phyloP scores from a whole-genome alignment of 2,113 vertebrate genomes.

The Eonycteris spelaea region DNA sequence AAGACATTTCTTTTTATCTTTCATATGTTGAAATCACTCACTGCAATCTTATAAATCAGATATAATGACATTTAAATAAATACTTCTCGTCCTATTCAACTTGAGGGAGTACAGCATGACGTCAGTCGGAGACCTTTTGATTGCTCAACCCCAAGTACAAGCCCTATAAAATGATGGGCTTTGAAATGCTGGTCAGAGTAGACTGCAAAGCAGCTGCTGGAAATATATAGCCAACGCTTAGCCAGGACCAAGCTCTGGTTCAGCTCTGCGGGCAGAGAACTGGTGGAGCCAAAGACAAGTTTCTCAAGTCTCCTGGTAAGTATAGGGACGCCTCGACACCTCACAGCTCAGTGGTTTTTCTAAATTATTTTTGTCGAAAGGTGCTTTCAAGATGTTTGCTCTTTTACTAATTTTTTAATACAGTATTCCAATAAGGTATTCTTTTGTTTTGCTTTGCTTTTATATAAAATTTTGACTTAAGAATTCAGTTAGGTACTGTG shows the following conservation, averaged over 20 bases:
- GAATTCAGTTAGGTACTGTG: background rate
- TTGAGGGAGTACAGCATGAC: constrained; percentile 86
- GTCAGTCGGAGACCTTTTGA: constrained; percentile 84
- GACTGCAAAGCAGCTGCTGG: constrained; percentile 71
- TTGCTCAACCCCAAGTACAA: constrained; percentile 77
- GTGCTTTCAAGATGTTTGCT: background rate
- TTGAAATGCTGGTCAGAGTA: constrained; percentile 77
- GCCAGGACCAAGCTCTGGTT: background rate
- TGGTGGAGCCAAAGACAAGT: constrained; percentile 61
- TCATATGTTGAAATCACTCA: constrained; percentile 51
- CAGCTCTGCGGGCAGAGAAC: background rate
- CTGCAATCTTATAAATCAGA: constrained; percentile 76
- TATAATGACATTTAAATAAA: constrained; percentile 76
- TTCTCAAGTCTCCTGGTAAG: constrained; percentile 11
- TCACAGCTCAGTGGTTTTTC: background rate
- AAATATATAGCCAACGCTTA: background rate
- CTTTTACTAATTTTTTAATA: background rate
- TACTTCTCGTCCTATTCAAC: constrained; percentile 77
- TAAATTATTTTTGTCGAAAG: background rate
- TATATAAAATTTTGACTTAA: background rate
- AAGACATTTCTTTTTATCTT: constrained; percentile 20
- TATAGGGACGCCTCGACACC: background rate
- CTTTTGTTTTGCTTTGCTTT: background rate
- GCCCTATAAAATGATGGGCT: constrained; percentile 88
- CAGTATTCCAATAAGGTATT: background rate